Evolutionary conservation across 1,140 invertebrate genomes (phyloP).

Genomic region (Pseudachorutes palmiensis): DNA sequence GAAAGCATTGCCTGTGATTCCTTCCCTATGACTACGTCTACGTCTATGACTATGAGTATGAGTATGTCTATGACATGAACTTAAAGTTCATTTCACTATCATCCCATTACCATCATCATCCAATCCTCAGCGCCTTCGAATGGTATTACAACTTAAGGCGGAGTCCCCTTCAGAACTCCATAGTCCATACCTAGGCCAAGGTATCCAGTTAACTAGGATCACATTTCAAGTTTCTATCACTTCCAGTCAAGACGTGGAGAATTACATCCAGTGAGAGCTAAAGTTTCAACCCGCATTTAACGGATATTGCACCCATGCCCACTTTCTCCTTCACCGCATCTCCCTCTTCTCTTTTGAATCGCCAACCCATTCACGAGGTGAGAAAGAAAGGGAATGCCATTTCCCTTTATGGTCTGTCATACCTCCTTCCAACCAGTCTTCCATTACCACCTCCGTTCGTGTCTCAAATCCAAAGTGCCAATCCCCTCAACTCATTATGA

Average conservation of each 20-base stretch:
- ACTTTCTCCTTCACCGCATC: slow-evolving; percentile 1
- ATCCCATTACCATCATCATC: no score
- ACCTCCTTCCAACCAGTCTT: not conserved
- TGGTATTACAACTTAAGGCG: no score
- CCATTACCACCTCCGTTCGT: not conserved
- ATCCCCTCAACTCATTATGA: not conserved
- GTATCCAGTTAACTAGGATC: slow-evolving; percentile 5
- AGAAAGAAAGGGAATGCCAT: slow-evolving; percentile 2
- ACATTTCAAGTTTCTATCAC: slow-evolving; percentile 4
- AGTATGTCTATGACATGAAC: no score
- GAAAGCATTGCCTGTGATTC: no score
- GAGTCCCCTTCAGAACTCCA: no score
- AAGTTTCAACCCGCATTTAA: not conserved
- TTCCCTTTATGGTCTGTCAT: not conserved
- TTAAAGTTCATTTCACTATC: no score
- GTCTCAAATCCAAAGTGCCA: not conserved
- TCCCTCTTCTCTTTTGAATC: not conserved
- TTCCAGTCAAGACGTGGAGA: not conserved
- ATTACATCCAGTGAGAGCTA: no score
- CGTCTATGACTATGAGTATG: no score
- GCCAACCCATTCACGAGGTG: not conserved
- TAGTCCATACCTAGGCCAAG: no score
- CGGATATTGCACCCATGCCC: not conserved
- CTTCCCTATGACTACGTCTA: no score
- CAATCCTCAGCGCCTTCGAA: no score